Percentiles rank a stretch among this genome's conserved stretches.
phyloP scores from a whole-genome alignment of 2,797 vertebrate species.

The Natrix natrix region DNA sequence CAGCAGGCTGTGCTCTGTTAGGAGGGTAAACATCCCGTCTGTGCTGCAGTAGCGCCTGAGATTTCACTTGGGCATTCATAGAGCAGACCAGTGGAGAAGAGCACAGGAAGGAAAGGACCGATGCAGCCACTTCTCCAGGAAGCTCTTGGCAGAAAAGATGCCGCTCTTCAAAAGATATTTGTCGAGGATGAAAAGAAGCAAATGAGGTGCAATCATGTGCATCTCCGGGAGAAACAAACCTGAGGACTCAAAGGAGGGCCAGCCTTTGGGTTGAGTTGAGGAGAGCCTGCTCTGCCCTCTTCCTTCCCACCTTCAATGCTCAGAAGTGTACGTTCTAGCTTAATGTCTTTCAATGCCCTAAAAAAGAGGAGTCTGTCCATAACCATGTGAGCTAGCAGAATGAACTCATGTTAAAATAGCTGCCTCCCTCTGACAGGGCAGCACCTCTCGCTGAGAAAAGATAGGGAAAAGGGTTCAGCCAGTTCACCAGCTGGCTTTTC shows the following conservation, averaged over 20 bases:
- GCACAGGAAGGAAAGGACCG: neutral
- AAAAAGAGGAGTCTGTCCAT: slow-evolving; percentile 34
- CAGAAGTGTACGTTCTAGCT: slow-evolving; percentile 33
- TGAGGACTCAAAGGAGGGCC: slow-evolving; percentile 35
- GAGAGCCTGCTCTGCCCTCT: slow-evolving; percentile 63
- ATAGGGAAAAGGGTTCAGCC: slow-evolving; percentile 55
- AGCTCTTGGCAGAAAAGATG: slow-evolving; percentile 21
- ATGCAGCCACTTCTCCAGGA: neutral
- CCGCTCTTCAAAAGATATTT: slow-evolving; percentile 11
- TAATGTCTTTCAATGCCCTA: slow-evolving; percentile 43
- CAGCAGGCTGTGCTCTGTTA: neutral
- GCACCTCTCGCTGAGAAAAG: neutral
- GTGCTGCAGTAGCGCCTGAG: neutral
- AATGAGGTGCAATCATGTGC: slow-evolving; percentile 1
- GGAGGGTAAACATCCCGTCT: neutral
- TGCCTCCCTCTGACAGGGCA: slow-evolving; percentile 1
- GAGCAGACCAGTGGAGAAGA: neutral
- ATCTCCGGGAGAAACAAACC: slow-evolving; percentile 29
- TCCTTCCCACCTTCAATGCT: slow-evolving; percentile 40
- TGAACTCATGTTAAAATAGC: slow-evolving; percentile 44
- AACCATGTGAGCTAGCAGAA: slow-evolving; percentile 48
- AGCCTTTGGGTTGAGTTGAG: slow-evolving; percentile 37
- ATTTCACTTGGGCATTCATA: neutral
- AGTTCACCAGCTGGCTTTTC: slow-evolving; percentile 54
- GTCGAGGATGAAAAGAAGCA: neutral